A percentile compares a stretch with the other conserved stretches of the same genome.
Evolutionary conservation across 1,140 invertebrate species (phyloP).

Genomic region (Latrodectus geometricus): DNA sequence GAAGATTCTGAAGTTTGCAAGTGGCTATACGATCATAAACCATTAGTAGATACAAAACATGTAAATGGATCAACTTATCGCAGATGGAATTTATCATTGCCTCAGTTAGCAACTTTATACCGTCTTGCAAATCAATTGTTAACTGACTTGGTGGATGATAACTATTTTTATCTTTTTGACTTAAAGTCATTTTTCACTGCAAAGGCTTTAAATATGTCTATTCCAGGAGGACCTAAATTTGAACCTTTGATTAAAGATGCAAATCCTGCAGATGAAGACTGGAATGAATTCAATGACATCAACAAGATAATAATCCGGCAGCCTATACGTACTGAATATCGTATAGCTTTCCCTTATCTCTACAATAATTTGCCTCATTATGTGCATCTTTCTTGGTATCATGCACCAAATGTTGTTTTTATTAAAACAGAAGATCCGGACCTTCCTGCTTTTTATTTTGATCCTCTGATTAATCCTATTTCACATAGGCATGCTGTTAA

Average conservation of each 20-base stretch:
- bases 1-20: constrained; percentile 76
- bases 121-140: constrained; percentile 97
- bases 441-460: constrained; percentile 99
- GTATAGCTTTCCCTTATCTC: constrained; percentile 98
- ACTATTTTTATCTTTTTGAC: constrained; percentile 99
- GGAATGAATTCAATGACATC: constrained; percentile 99
- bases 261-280: constrained; percentile 98
- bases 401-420: constrained; percentile 98
- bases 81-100: constrained; percentile 93
- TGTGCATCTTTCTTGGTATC: constrained; percentile 96
- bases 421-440: constrained; percentile 99
- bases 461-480: constrained; percentile 99
- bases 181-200: constrained; percentile 99
- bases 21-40: constrained; percentile 99
- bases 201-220: constrained; percentile 99
- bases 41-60: constrained; percentile 88
- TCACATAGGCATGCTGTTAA: constrained; percentile 92
- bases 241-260: constrained; percentile 98
- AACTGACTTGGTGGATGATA: constrained; percentile 97
- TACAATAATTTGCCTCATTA: constrained; percentile 97
- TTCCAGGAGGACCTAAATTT: constrained; percentile 99
- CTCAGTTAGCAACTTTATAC: constrained; percentile 98
- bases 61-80: constrained; percentile 98
- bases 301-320: constrained; percentile 99
- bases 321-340: constrained; percentile 97